Evolutionary conservation across 1,140 invertebrate genomes (phyloP).

Genomic region (Odontomachus brunneus): DNA sequence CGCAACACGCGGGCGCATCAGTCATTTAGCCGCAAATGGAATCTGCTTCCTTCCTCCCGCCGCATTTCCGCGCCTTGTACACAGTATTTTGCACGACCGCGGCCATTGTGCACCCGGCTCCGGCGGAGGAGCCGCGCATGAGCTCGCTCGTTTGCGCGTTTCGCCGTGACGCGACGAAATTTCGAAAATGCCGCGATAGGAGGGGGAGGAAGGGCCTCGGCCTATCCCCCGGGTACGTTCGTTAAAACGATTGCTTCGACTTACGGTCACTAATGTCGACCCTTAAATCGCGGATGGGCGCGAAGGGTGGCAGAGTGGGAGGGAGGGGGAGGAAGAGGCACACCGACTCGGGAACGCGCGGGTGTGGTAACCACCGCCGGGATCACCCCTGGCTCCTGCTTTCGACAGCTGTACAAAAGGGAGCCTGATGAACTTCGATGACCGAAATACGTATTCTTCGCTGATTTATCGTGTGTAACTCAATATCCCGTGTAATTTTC

Average conservation of each 20-base stretch:
- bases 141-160: conserved; percentile 35
- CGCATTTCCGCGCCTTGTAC: conserved; percentile 73
- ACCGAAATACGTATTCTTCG: conserved; percentile 1
- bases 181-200: too few species aligned
- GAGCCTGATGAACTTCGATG: conserved; percentile 36
- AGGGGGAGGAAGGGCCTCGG: too few species aligned
- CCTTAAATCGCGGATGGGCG: background rate
- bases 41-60: conserved; percentile 77
- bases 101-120: conserved; percentile 46
- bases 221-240: too few species aligned
- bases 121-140: conserved; percentile 32
- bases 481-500: conserved; percentile 1
- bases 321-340: too few species aligned
- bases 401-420: conserved; percentile 43
- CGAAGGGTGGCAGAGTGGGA: too few species aligned
- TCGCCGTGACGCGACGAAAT: conserved; percentile 44
- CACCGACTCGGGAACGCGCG: too few species aligned
- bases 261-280: conserved; percentile 27
- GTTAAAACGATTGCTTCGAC: background rate
- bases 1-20: conserved; percentile 78
- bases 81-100: conserved; percentile 67
- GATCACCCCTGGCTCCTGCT: conserved; percentile 17
- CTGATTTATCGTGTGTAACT: conserved; percentile 28
- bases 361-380: conserved; percentile 44
- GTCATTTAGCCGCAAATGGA: conserved; percentile 83